phyloP scores from a whole-genome alignment of 2,113 vertebrate species.

The Fregetta grallaria region DNA sequence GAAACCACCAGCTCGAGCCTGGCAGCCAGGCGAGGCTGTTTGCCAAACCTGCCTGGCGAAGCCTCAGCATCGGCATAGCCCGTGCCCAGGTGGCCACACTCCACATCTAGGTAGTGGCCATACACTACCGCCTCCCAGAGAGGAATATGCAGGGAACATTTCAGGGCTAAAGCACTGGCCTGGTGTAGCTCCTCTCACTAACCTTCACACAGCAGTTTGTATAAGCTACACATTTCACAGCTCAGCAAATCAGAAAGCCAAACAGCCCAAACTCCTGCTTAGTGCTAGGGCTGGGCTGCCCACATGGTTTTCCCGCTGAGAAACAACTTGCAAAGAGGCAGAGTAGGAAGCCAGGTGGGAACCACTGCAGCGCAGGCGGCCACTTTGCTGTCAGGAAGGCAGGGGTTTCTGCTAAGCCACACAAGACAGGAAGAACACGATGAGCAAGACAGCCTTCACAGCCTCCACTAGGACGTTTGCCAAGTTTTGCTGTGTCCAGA shows the following conservation, averaged over 20 bases:
- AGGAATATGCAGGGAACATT: not conserved
- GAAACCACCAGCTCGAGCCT: not conserved
- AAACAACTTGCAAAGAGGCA: not conserved
- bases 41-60: not conserved
- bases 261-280: not conserved
- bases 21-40: not conserved
- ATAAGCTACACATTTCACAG: not conserved
- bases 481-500: not conserved
- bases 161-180: not conserved
- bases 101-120: not conserved
- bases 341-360: not conserved
- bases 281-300: not conserved
- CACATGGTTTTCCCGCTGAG: not conserved
- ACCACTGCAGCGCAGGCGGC: not conserved
- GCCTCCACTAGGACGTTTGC: not conserved
- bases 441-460: not conserved
- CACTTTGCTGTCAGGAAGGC: not conserved
- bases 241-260: not conserved
- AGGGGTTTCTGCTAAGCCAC: not conserved
- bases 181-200: not conserved
- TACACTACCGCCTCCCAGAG: rapidly evolving
- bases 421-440: not conserved
- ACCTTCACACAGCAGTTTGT: not conserved
- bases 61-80: not conserved
- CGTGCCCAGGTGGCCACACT: not conserved